Conservation (phyloP, 2,797 vertebrate genomes). For the Siniperca obscura region DNA sequence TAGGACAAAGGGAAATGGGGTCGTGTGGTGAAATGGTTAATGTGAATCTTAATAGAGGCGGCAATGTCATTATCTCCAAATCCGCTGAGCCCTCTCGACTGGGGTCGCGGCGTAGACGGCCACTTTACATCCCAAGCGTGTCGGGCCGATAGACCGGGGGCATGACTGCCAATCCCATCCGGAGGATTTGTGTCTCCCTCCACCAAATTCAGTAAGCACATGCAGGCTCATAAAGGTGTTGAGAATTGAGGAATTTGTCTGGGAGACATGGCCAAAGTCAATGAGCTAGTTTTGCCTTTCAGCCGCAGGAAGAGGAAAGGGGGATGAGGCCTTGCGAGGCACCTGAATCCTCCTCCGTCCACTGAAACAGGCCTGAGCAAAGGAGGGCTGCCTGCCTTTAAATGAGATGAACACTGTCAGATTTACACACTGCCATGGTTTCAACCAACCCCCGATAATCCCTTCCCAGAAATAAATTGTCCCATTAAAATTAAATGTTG, state of each 20-base stretch:
- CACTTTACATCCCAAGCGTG: constrained; percentile 79
- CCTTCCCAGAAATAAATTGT: constrained; percentile 82
- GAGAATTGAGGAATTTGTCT: constrained; percentile 78
- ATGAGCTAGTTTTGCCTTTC: constrained; percentile 65
- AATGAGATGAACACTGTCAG: constrained; percentile 73
- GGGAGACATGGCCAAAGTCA: constrained; percentile 80
- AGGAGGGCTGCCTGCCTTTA: constrained; percentile 45
- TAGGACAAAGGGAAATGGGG: constrained; percentile 76
- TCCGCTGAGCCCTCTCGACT: constrained; percentile 79
- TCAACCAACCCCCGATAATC: constrained; percentile 79
- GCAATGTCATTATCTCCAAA: constrained; percentile 83
- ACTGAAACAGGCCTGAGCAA: constrained; percentile 39
- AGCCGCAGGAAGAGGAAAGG: constrained; percentile 1
- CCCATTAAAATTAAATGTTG: constrained; percentile 86
- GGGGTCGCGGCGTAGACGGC: constrained; percentile 65
- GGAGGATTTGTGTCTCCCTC: constrained; percentile 80
- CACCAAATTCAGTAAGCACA: constrained; percentile 78
- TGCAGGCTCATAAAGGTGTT: constrained; percentile 79
- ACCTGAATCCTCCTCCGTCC: constrained; percentile 43
- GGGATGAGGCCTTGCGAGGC: constrained; percentile 28
- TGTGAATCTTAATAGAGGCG: constrained; percentile 81
- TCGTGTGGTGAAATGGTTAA: constrained; percentile 78
- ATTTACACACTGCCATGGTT: constrained; percentile 78
- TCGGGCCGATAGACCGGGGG: constrained; percentile 70
- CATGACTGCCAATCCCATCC: constrained; percentile 83